phyloP scores from a whole-genome alignment of 2,113 vertebrate genomes.

The Plecotus auritus region DNA sequence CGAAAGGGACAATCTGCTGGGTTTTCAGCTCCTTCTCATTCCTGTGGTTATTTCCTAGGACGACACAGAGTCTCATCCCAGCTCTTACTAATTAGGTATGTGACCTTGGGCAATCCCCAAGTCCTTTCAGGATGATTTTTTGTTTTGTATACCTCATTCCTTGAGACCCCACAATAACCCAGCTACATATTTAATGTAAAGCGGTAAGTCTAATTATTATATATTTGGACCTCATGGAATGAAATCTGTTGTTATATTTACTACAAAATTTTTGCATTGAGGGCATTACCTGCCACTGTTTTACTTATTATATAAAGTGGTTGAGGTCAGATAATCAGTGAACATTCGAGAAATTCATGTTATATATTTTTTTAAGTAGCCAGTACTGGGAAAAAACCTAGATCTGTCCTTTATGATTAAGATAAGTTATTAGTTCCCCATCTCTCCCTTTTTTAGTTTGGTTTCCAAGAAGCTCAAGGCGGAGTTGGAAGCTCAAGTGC shows the following conservation, averaged over 20 bases:
- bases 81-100: not conserved
- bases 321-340: not conserved
- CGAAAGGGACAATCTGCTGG: not conserved
- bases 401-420: not conserved
- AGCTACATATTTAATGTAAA: not conserved
- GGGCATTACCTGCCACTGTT: not conserved
- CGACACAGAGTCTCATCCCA: not conserved
- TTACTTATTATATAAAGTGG: not conserved
- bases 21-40: not conserved
- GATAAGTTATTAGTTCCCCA: not conserved
- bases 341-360: not conserved
- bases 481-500: not conserved
- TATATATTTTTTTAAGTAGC: not conserved
- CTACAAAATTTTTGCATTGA: not conserved
- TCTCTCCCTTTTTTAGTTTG: not conserved
- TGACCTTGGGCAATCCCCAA: not conserved
- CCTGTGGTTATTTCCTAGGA: not conserved
- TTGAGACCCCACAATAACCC: not conserved
- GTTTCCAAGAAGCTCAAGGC: not conserved
- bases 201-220: not conserved
- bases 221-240: not conserved
- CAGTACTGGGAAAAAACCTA: not conserved
- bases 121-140: not conserved
- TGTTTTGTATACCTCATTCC: not conserved
- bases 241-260: not conserved